These are phyloP conservation scores for Cantharis lateralis DNA, from an alignment of 2,888 invertebrate genomes.

Conservation along the genomic window DNA sequence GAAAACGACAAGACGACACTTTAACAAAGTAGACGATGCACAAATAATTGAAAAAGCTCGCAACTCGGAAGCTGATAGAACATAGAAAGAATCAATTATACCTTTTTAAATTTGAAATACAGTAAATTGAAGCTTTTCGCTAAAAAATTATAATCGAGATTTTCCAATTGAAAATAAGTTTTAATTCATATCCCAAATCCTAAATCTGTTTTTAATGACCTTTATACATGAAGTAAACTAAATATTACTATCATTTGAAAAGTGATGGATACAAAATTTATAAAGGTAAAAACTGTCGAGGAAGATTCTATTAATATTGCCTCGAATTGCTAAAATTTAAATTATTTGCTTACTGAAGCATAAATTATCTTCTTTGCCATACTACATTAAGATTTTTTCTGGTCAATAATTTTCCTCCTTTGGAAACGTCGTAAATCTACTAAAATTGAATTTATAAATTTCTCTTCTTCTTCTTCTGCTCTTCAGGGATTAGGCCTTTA, in stretches of 20 bases:
- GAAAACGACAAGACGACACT: not conserved
- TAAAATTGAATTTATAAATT: not conserved
- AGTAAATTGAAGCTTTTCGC: not conserved
- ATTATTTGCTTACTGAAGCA: not conserved
- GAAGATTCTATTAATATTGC: not conserved
- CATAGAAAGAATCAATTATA: not conserved
- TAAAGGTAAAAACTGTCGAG: not conserved
- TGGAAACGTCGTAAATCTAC: not conserved
- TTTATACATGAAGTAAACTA: not conserved
- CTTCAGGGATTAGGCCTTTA: no score
- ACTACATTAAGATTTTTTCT: not conserved
- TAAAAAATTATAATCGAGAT: not conserved
- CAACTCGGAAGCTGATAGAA: not conserved
- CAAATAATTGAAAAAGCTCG: not conserved
- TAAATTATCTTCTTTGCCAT: not conserved
- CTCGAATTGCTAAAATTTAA: not conserved
- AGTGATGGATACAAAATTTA: not conserved
- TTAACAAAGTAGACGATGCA: not conserved
- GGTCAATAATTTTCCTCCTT: not conserved
- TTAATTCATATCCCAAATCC: not conserved
- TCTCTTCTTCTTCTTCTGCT: no score
- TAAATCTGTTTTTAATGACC: not conserved
- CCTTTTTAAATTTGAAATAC: not conserved
- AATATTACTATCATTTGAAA: not conserved
- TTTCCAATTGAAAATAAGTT: not conserved